Evolutionary conservation across 1,140 invertebrate genomes (phyloP), one percentile per base, ranked within the genome.

Genomic region (Trichonephila inaurata): DNA sequence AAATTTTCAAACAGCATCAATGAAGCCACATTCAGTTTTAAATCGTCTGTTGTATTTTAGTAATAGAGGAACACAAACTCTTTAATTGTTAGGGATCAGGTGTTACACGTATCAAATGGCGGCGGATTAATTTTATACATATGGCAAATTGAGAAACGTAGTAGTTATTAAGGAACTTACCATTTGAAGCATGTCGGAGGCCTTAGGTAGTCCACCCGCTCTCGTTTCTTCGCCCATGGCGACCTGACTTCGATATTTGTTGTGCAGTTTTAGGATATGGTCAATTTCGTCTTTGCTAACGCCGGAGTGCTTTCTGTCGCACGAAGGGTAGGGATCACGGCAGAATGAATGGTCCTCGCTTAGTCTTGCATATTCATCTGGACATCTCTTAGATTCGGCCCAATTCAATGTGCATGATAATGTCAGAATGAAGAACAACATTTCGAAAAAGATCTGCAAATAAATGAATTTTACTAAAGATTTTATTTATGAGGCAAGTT

Each of bases 121-220:
- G 2, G 33, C 5, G 51, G 51, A 51, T 0, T 51, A 12, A 0
- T 7, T 51, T 51, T 51, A 51, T 12, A 12, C 51, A 7, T 51
- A 51, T 0, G 2, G 51, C 7, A 10, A 10, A 5, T 5, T 51
- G 51, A 10, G 5, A 51, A 0, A 51, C 7, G 33, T 40, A 40
- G 0, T 40, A 12, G 10, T 69, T 69, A n/a, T 69, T 12, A 24
- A 69, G 28, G 24, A 18, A 24, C 8, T 69, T 24, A 69, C 66
- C 66, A 69, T 69, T n/a, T 69, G n/a, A 2, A 69, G 21, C 66
- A 69, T 69, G 66, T 69, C 66, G 66, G 66, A n/a, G n/a, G 66
- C 66, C 24, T 10, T 12, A 24, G 66, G 66, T 10, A 69, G 24
- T 3, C n/a, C 24, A 28, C 66, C 66, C 2, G 21, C 66, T 28